phyloP scores from a whole-genome alignment of 2,113 vertebrate genomes.

The Camelus bactrianus region DNA sequence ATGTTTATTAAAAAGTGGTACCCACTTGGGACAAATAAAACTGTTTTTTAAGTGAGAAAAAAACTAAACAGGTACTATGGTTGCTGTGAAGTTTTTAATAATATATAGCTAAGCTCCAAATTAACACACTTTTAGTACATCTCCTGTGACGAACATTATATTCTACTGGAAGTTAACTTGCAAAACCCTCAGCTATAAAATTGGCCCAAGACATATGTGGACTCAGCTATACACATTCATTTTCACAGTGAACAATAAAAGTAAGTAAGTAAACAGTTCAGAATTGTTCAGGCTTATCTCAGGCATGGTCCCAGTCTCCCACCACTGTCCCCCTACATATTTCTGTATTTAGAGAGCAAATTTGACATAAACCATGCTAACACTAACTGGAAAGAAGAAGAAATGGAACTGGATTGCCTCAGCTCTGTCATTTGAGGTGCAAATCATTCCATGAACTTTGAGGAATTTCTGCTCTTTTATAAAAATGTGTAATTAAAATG shows the following conservation, averaged over 20 bases:
- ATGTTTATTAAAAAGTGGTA: too few relatives aligned
- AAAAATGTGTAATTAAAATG: not conserved
- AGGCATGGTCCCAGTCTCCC: not conserved
- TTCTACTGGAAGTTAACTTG: not conserved
- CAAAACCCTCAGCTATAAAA: not conserved
- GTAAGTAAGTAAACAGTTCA: not conserved
- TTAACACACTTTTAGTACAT: not conserved
- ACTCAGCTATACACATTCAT: not conserved
- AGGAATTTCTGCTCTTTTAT: not conserved
- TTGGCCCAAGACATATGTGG: rapidly evolving
- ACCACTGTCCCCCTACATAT: rapidly evolving
- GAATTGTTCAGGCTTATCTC: not conserved
- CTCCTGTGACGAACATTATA: not conserved
- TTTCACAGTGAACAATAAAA: not conserved
- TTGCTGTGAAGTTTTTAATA: not conserved
- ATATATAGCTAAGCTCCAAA: not conserved
- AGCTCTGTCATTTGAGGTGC: not conserved
- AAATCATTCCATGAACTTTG: not conserved
- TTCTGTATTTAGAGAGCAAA: not conserved
- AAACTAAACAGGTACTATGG: not conserved
- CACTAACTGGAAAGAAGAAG: not conserved
- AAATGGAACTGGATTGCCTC: not conserved
- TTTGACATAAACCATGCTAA: not conserved
- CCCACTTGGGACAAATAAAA: too few relatives aligned
- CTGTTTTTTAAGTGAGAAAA: not conserved